Base-by-base conservation (phyloP, 92 coral and sea anemone species). In the Umimayanthus kanabou region DNA sequence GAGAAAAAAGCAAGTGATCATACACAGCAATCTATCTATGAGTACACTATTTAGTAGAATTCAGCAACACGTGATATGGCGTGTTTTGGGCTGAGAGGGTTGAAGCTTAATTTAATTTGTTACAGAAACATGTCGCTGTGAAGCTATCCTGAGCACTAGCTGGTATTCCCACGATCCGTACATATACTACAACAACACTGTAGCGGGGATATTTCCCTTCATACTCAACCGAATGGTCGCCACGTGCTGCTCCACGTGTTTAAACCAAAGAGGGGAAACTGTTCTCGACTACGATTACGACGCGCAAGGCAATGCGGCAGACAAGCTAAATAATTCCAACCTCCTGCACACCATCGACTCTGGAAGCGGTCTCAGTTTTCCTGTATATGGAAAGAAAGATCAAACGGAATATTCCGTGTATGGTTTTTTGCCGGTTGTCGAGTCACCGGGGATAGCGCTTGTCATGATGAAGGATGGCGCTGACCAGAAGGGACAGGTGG, bases 101-200 rank as follows among this genome's bases (percentile, higher is more conserved):
- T 53, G 11, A 53, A 53, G 2, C 18, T 76, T n/a, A 29, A 6
- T 71, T 5, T 10, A 43, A 6, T 13, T 53, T 28, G 42, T 73
- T 66, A 55, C 79, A 96, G 98, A 93, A 87, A 96, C 98, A 22
- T 96, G 98, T 88, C 93, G 93, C 9, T 96, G 98, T 79, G 87
- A 85, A 2, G 61, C 77, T 66, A 47, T 80, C 43, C 88, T 96
- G 26, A 84, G 88, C 29, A 94, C 96, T 2, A 91, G 92, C 42
- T 96, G 94, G 95, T 85, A 85, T 76, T 81, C 90, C 61, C 76
- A 84, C 33, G 73, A 88, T 22, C 98, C 98, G 1, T 96, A 96
- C 88, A 90, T 93, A 29, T 81, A 87, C 79, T 65, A 81, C 37
- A 61, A 92, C 55, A 43, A 26, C 72, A 73, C 83, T 6, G 37